A percentile compares a stretch with the other conserved stretches of the same genome.
These are phyloP conservation scores for Umimayanthus chanpuru DNA, from an alignment of 92 coral and sea anemone genomes.

Conservation along the genomic window DNA sequence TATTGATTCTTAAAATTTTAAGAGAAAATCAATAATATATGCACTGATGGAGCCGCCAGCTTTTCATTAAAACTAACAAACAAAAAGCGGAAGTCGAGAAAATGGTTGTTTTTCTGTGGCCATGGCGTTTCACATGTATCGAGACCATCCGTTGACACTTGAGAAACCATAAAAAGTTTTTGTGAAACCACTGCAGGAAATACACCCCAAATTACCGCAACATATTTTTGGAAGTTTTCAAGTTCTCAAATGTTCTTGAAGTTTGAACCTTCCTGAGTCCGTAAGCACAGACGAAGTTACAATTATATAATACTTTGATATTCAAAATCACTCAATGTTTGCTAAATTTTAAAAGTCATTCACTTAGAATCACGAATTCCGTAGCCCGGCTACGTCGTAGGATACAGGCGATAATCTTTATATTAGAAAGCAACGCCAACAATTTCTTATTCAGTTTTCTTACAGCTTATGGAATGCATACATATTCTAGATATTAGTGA, in stretches of 20 bases:
- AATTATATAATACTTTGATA: neutral
- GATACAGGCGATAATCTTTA: too few relatives aligned
- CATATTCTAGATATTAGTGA: too few relatives aligned
- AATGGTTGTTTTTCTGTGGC: too few relatives aligned
- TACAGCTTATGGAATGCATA: too few relatives aligned
- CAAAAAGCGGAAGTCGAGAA: too few relatives aligned
- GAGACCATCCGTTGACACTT: too few relatives aligned
- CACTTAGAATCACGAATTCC: neutral
- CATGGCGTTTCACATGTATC: too few relatives aligned
- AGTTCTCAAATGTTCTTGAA: neutral
- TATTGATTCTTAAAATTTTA: too few relatives aligned
- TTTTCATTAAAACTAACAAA: too few relatives aligned
- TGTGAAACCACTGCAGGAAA: neutral
- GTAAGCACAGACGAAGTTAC: neutral
- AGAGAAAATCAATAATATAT: too few relatives aligned
- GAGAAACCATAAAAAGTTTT: neutral
- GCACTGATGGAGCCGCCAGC: too few relatives aligned
- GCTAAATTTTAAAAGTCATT: neutral
- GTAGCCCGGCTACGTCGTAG: neutral
- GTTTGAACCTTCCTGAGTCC: neutral
- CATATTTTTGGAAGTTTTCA: neutral
- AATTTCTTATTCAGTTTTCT: neutral
- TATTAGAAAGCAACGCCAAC: neutral
- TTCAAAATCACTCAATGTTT: neutral
- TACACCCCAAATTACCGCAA: neutral